Percentiles rank a stretch among this genome's conserved stretches.
Evolutionary conservation across 2,888 invertebrate species (phyloP).

Genomic region (Thecocarcelia acutangulata): DNA sequence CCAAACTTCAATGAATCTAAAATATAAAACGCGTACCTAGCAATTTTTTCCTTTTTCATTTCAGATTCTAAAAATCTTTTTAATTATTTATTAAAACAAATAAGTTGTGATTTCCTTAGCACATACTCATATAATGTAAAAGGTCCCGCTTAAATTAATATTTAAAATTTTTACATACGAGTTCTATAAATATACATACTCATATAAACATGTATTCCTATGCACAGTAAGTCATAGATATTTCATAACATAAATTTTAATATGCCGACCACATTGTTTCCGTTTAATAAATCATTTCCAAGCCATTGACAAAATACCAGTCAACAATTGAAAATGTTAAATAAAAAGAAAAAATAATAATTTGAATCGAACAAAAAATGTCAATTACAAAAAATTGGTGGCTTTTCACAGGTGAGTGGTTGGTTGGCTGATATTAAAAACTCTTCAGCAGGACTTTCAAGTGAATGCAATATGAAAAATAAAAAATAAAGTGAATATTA

Average conservation of each 20-base stretch:
- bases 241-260: constrained; percentile 70
- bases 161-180: too few relatives aligned
- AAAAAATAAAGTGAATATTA: constrained; percentile 5
- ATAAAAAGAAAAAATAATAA: constrained; percentile 38
- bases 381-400: constrained; percentile 71
- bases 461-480: constrained; percentile 2
- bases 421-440: constrained; percentile 66
- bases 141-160: too few relatives aligned
- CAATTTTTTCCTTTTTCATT: too few relatives aligned
- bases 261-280: constrained; percentile 70
- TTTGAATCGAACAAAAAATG: too few relatives aligned
- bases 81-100: too few relatives aligned
- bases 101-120: too few relatives aligned
- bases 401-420: constrained; percentile 73
- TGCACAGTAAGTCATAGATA: constrained; percentile 61
- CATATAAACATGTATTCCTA: background rate
- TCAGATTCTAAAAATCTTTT: too few relatives aligned
- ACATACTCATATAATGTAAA: too few relatives aligned
- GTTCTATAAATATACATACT: too few relatives aligned
- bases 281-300: constrained; percentile 71
- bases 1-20: too few relatives aligned
- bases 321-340: constrained; percentile 51
- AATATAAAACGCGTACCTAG: too few relatives aligned
- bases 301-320: constrained; percentile 63
- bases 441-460: constrained; percentile 68